Evolutionary conservation across 2,888 invertebrate species (phyloP), one percentile per base, ranked within the genome.

Genomic region (Pseudococcus viburni): DNA sequence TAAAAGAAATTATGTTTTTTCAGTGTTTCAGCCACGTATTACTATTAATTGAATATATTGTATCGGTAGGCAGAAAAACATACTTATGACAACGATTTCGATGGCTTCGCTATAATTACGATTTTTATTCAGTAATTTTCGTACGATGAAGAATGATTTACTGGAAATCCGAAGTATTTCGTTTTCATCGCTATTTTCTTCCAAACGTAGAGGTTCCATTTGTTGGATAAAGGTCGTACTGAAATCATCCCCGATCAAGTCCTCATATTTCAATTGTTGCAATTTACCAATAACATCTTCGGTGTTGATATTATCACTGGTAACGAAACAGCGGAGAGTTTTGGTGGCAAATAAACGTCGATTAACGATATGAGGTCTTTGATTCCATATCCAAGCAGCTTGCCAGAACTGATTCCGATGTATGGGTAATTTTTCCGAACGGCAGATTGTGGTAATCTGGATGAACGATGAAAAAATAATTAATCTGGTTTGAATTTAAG

Each of bases 351-450:
- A 94, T 91, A 96, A 92, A 91, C 95, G 94, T 90, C 94, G 94
- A 91, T 96, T 96, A 6, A 95, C 92, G 89, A 95, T 93, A 91
- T 96, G 95, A 87, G 95, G 95, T 91, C 95, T 94, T 89, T 92
- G 92, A 89, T 94, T 91, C 91, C 95, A 94, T 90, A 96, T 93
- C 86, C 92, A 91, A 86, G 95, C 91, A 0, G 94, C 93, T 89
- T 93, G 92, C 95, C 95, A 95, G 92, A 95, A 96, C 89, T 93
- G 91, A 51, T 87, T 51, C 8, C 80, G 80, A 55, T 77, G 48
- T 22, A 87, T 87, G 0, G n/a, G 11, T 33, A 87, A 17, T 33
- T 87, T 59, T 39, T 87, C 87, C 15, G 87, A 86, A 15, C 3
- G 26, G 11, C 68, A 73, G 33, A 33, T 9, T 26, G 33, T 12